Conservation (phyloP, 2,888 invertebrate species). For the Blastobasis lacticolella region DNA sequence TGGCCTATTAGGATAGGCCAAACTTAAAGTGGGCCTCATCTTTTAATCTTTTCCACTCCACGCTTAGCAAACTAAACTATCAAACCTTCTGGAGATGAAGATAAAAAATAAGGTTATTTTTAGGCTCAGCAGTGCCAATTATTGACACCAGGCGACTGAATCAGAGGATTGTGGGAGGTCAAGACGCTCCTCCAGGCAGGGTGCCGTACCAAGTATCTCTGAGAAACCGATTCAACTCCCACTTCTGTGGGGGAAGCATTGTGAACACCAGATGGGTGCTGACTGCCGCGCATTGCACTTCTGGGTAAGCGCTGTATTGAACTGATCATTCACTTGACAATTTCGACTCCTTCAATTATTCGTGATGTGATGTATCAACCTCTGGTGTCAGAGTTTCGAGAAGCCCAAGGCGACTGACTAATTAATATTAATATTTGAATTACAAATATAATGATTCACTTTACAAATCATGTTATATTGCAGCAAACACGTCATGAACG, state of each 20-base stretch:
- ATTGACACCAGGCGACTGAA: constrained; percentile 10
- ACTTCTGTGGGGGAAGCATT: constrained; percentile 64
- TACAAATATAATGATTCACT: too few species aligned
- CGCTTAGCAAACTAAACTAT: too few species aligned
- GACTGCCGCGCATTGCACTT: constrained; percentile 66
- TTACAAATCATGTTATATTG: constrained; percentile 2
- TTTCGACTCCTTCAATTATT: too few species aligned
- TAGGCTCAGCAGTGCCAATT: constrained; percentile 3
- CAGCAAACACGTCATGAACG: constrained; percentile 23
- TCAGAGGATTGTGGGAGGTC: constrained; percentile 54
- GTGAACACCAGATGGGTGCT: constrained; percentile 54
- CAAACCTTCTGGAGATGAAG: not conserved
- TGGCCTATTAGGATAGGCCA: too few species aligned
- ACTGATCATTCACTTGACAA: too few species aligned
- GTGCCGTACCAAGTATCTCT: constrained; percentile 67
- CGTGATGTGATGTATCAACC: too few species aligned
- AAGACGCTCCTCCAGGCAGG: constrained; percentile 49
- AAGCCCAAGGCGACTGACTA: too few species aligned
- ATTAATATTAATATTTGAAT: too few species aligned
- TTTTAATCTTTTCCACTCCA: too few species aligned
- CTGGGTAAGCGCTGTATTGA: constrained; percentile 31
- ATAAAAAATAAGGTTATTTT: not conserved
- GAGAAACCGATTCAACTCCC: constrained; percentile 37
- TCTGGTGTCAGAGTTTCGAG: too few species aligned
- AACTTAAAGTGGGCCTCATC: too few species aligned